Conservation (phyloP, 2,113 vertebrate genomes). For the Sinocyclocheilus anshuiensis region DNA sequence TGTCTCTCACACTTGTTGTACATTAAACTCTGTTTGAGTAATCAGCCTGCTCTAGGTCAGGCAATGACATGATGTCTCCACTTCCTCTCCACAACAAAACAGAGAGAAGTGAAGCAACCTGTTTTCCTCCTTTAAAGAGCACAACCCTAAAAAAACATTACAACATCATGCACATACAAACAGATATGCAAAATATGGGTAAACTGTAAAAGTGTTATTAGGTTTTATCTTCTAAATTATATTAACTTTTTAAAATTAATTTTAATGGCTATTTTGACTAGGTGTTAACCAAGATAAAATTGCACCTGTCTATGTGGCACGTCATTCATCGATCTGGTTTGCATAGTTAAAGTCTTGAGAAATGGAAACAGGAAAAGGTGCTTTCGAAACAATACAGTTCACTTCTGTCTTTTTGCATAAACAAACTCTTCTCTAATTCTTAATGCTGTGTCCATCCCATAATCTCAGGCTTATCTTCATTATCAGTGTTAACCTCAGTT, state of each 20-base stretch:
- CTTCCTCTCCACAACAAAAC: not conserved
- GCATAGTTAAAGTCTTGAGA: not conserved
- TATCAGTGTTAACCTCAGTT: not conserved
- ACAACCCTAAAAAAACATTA: not conserved
- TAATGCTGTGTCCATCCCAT: not conserved
- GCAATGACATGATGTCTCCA: not conserved
- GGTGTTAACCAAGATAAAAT: not conserved
- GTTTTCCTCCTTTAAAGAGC: not conserved
- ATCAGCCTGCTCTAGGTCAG: not conserved
- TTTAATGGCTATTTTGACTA: not conserved
- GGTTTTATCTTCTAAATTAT: not conserved
- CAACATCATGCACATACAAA: not conserved
- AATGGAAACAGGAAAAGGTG: not conserved
- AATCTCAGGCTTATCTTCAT: not conserved
- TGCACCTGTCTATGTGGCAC: not conserved
- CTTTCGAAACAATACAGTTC: not conserved
- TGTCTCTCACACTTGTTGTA: not conserved
- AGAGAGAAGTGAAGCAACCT: constrained; percentile 18
- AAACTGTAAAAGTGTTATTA: not conserved
- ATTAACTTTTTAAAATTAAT: not conserved
- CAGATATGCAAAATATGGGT: not conserved
- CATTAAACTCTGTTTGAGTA: not conserved
- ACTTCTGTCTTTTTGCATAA: not conserved
- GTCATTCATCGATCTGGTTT: not conserved
- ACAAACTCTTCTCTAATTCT: constrained; percentile 5